Evolutionary conservation across 2,888 invertebrate genomes (phyloP), one percentile per base, ranked within the genome.

Genomic region (Fragum fragum): DNA sequence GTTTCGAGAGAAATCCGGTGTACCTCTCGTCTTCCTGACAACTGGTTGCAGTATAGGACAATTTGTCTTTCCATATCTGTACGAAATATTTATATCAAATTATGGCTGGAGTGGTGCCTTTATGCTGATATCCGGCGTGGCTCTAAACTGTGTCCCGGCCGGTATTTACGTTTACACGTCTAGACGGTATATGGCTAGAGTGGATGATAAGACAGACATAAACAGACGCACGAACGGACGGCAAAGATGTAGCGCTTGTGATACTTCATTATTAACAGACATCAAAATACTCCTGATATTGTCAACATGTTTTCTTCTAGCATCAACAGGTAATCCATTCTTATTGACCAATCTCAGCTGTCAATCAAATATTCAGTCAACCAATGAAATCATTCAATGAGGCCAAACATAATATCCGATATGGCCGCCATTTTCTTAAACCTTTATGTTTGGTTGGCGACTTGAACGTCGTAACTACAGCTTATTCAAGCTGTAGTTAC

Each of bases 71-170:
- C 76, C 81, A 2, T 69, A 61, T n/a, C 1, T 73, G 11, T 61
- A 36, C 29, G 81, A 81, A 18, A 32, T 39, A 21, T 72, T 76
- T 16, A 76, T 81, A n/a, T 52, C 61, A 3, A 59, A 73, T n/a
- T 81, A 76, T 39, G 39, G 69, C 5, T 81, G 81, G 81, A 39
- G 66, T 1, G 81, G 81, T 1, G 73, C 77, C 2, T 77, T 74
- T 26, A 47, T 77, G 3, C 26, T 81, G 16, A 21, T 74, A 7
- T 32, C 72, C n/a, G 81, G 47, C 6, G 11, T 81, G 5, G n/a
- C 66, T 7, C 16, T 81, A 28, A 36, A 81, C 32, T 71, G 63
- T 63, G 39, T 77, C 9, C 74, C 74, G 6, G 70, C 39, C 21
- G 81, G 81, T 6, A 14, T 84, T 1, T 29, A 81, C 1, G 71